phyloP scores from a whole-genome alignment of 2,797 vertebrate species.

The Onychomys arenicola region DNA sequence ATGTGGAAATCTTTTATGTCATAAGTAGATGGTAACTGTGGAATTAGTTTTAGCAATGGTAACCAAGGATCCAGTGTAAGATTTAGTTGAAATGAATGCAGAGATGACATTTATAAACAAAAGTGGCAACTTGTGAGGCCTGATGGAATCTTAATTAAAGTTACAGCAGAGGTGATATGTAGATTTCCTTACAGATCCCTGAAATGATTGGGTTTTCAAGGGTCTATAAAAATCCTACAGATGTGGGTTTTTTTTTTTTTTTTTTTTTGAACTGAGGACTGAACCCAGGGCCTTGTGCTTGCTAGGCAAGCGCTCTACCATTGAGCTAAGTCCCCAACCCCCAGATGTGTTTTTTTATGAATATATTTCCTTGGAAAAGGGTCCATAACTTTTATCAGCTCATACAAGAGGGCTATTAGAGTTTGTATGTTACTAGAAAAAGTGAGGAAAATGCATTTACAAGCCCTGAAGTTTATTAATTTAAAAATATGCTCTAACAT shows the following conservation, averaged over 20 bases:
- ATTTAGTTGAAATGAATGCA: conserved; percentile 40
- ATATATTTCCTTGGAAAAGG: background rate
- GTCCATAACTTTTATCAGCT: conserved; percentile 15
- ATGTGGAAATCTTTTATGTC: background rate
- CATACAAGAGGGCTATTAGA: background rate
- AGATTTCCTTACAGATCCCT: conserved; percentile 33
- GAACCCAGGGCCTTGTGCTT: too few species aligned
- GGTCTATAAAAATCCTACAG: background rate
- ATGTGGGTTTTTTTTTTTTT: too few species aligned
- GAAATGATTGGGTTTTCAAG: background rate
- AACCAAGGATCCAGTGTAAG: background rate
- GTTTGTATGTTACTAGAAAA: background rate
- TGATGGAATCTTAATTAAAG: background rate
- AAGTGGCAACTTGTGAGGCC: background rate
- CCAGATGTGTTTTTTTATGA: conserved; percentile 32
- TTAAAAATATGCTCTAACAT: conserved; percentile 41
- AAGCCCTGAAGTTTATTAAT: conserved; percentile 44
- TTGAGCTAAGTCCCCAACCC: too few species aligned
- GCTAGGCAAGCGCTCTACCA: too few species aligned
- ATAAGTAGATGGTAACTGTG: background rate
- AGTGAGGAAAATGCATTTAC: background rate
- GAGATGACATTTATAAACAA: conserved; percentile 32
- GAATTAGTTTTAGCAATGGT: background rate
- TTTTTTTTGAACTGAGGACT: too few species aligned
- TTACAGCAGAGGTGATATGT: background rate